These are phyloP conservation scores for Oncorhynchus clarkii DNA, from an alignment of 2,113 vertebrate species.

Conservation along the genomic window DNA sequence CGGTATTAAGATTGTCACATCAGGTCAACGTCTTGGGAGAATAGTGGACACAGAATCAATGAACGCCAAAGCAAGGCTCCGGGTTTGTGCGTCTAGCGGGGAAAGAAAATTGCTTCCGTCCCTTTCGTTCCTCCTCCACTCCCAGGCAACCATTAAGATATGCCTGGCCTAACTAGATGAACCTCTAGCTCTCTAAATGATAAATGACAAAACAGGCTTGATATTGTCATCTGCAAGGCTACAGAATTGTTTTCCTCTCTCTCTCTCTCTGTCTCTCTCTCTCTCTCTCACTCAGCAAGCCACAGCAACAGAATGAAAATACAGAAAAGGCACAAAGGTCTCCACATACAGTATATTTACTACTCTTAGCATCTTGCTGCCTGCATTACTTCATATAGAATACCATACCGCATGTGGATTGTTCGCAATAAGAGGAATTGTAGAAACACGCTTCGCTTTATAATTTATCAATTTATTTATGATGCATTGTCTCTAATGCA, in stretches of 20 bases:
- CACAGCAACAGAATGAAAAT: not conserved
- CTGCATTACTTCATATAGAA: not conserved
- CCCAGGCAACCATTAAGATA: conserved; percentile 61
- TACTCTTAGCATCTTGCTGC: not conserved
- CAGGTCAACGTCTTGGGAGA: conserved; percentile 28
- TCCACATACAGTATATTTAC: not conserved
- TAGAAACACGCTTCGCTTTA: not conserved
- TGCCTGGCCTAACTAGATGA: conserved; percentile 49
- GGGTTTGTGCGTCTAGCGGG: conserved; percentile 16
- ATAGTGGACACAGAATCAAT: conserved; percentile 42
- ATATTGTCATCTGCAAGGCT: conserved; percentile 54
- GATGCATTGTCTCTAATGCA: not conserved
- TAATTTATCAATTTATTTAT: not conserved
- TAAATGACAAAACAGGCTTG: conserved; percentile 60
- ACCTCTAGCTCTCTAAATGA: conserved; percentile 60
- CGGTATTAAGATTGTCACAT: conserved; percentile 45
- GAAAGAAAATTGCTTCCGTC: conserved; percentile 54
- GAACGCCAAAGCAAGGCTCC: not conserved
- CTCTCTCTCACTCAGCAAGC: not conserved
- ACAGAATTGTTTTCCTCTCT: not conserved
- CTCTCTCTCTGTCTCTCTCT: not conserved
- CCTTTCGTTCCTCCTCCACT: conserved; percentile 29
- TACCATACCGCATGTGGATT: not conserved
- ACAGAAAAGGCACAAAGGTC: not conserved
- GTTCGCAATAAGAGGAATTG: not conserved